These are phyloP conservation scores for Cettia cetti DNA, from an alignment of 2,113 vertebrate genomes.

Conservation along the genomic window DNA sequence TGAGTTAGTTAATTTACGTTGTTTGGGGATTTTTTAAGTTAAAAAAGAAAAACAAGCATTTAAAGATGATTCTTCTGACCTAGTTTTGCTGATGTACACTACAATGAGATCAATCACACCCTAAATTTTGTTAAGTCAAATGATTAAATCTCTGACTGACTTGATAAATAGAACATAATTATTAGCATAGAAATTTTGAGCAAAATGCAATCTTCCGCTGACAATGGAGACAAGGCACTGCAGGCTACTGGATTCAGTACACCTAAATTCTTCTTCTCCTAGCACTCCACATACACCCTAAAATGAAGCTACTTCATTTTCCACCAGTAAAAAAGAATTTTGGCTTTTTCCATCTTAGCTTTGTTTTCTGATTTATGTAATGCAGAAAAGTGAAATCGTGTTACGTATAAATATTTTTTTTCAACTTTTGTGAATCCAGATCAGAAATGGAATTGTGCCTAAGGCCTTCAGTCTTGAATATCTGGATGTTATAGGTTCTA, in stretches of 20 bases:
- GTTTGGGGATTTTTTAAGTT: neutral
- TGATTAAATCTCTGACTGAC: neutral
- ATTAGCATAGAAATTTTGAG: neutral
- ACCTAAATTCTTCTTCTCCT: neutral
- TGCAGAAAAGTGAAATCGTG: neutral
- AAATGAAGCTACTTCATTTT: neutral
- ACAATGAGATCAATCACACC: neutral
- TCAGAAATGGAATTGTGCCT: neutral
- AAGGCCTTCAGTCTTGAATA: neutral
- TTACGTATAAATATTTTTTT: neutral
- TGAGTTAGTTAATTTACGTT: neutral
- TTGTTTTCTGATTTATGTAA: neutral
- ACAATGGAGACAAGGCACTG: neutral
- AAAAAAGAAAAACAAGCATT: neutral
- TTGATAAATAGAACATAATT: neutral
- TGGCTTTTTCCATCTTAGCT: neutral
- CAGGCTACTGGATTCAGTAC: neutral
- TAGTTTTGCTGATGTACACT: neutral
- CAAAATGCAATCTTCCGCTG: neutral
- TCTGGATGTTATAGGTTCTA: neutral
- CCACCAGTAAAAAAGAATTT: neutral
- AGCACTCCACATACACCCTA: neutral
- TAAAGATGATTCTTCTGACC: neutral
- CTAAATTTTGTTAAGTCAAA: neutral
- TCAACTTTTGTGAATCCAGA: neutral